A percentile compares a stretch with the other conserved stretches of the same genome.
Conservation (phyloP, 2,888 invertebrate species). For the Acheta domesticus region DNA sequence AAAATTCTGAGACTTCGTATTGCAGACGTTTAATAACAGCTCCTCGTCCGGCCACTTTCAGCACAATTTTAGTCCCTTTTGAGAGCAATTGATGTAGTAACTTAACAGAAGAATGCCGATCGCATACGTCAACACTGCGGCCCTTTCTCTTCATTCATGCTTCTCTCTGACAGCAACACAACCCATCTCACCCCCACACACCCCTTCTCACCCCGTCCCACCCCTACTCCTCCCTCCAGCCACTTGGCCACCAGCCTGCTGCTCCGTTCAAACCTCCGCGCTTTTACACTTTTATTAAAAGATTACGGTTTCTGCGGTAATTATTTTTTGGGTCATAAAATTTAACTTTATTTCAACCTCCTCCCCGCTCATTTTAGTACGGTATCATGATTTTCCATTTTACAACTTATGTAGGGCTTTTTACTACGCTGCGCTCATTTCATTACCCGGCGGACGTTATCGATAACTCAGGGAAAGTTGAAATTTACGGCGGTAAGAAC, state of each 20-base stretch:
- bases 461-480: conserved; percentile 18
- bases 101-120: too few species aligned
- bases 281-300: conserved; percentile 18
- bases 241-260: background rate
- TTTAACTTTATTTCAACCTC: conserved; percentile 11
- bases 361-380: background rate
- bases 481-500: conserved; percentile 18
- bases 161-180: too few species aligned
- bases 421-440: conserved; percentile 1
- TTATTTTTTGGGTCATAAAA: conserved; percentile 18
- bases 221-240: background rate
- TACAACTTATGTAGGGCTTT: conserved; percentile 1
- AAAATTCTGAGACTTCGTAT: too few species aligned
- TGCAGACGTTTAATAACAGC: too few species aligned
- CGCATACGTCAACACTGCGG: too few species aligned
- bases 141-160: too few species aligned
- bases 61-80: too few species aligned
- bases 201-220: background rate
- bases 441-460: background rate
- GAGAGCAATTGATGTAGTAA: too few species aligned
- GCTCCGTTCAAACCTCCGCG: background rate
- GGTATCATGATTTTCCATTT: conserved; percentile 18
- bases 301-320: conserved; percentile 6
- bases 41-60: too few species aligned
- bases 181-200: background rate